Conservation (phyloP, 2,797 vertebrate species). For the Poecilia velifera region DNA sequence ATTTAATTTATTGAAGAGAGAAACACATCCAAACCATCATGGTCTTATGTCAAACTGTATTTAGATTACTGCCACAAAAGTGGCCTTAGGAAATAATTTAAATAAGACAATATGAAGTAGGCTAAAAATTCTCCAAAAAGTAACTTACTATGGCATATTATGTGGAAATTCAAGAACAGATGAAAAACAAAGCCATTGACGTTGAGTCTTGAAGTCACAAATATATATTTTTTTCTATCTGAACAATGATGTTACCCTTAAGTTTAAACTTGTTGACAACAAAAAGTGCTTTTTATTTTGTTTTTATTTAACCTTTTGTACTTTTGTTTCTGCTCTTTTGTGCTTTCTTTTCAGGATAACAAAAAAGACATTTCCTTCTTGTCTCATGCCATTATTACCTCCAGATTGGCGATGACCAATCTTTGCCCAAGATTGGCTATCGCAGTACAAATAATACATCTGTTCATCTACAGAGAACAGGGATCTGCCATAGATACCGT, state of each 20-base stretch:
- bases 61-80: not conserved
- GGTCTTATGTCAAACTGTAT: not conserved
- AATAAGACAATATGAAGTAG: not conserved
- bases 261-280: not conserved
- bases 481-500: not conserved
- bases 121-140: not conserved
- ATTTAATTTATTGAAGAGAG: not conserved
- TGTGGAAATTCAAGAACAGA: not conserved
- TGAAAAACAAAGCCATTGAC: not conserved
- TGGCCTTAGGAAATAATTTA: not conserved
- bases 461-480: not conserved
- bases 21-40: not conserved
- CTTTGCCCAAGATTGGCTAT: not conserved
- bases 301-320: not conserved
- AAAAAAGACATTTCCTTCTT: not conserved
- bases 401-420: not conserved
- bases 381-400: not conserved
- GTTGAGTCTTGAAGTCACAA: not conserved
- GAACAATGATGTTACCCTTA: not conserved
- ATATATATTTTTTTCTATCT: not conserved
- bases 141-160: not conserved
- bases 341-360: not conserved
- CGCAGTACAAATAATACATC: not conserved
- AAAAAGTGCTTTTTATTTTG: not conserved
- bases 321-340: not conserved